Evolutionary conservation across 2,888 invertebrate genomes (phyloP).

Genomic region (Trichogramma dendrolimi): DNA sequence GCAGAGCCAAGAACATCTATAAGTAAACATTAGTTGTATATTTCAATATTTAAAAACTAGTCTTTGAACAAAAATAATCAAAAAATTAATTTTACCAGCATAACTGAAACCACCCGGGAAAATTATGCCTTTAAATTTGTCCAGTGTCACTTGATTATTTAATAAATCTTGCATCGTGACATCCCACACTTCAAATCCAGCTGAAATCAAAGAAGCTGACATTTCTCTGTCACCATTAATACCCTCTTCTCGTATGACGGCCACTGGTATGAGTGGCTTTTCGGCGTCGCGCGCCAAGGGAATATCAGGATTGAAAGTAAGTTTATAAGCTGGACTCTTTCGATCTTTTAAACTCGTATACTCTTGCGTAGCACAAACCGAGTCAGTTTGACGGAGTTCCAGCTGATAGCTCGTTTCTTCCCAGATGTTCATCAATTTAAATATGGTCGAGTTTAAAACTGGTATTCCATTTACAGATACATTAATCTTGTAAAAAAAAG

Average conservation of each 20-base stretch:
- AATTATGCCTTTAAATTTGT: constrained; percentile 80
- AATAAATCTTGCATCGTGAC: constrained; percentile 90
- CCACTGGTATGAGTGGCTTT: constrained; percentile 60
- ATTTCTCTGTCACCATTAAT: constrained; percentile 97
- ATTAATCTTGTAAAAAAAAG: constrained; percentile 43
- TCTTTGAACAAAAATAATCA: neutral
- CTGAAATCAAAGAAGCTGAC: constrained; percentile 83
- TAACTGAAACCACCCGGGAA: constrained; percentile 99
- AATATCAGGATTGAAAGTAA: constrained; percentile 67
- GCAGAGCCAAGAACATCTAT: constrained; percentile 92
- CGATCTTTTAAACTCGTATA: constrained; percentile 66
- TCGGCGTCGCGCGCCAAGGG: constrained; percentile 45
- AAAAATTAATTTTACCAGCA: constrained; percentile 63
- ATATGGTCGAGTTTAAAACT: constrained; percentile 63
- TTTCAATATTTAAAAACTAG: constrained; percentile 4
- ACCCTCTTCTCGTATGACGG: constrained; percentile 94
- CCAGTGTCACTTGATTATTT: constrained; percentile 65
- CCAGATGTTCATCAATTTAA: constrained; percentile 78
- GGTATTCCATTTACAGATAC: constrained; percentile 60
- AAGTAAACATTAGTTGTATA: constrained; percentile 29
- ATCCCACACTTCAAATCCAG: constrained; percentile 89
- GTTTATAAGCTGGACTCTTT: constrained; percentile 67
- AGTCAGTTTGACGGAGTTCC: constrained; percentile 80
- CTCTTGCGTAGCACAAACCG: constrained; percentile 75
- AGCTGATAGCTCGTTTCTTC: constrained; percentile 91